Conservation (phyloP, 2,797 vertebrate genomes). For the Syncerus caffer region DNA sequence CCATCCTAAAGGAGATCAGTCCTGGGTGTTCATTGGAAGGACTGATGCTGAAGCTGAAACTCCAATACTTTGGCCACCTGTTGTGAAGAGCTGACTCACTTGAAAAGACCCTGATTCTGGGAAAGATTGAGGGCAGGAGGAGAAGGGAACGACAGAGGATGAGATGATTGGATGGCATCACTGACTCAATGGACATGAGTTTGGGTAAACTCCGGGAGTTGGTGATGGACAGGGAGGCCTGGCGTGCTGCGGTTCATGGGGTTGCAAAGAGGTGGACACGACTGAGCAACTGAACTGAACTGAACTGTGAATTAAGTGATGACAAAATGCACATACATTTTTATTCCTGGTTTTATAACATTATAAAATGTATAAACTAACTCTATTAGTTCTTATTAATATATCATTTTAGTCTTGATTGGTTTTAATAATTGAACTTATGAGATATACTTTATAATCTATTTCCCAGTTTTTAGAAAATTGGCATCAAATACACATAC, state of each 20-base stretch:
- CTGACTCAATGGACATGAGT: background rate
- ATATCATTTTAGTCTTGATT: background rate
- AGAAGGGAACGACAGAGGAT: background rate
- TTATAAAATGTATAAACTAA: background rate
- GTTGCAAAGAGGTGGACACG: fast-evolving
- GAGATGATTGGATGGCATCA: background rate
- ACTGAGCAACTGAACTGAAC: background rate
- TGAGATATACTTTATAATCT: background rate
- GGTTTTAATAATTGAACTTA: constrained; percentile 7
- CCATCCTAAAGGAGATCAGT: background rate
- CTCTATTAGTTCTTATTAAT: background rate
- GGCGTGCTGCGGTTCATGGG: background rate
- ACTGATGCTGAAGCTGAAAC: background rate
- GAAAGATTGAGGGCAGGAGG: background rate
- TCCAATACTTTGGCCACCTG: background rate
- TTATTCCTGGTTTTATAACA: constrained; percentile 25
- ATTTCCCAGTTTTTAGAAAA: background rate
- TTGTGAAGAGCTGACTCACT: background rate
- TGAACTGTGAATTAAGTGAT: background rate
- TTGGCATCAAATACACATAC: background rate
- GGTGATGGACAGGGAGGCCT: background rate
- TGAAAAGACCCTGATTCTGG: background rate
- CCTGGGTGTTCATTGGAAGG: background rate
- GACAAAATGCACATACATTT: background rate
- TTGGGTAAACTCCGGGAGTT: background rate